These are phyloP conservation scores for Pollenia labialis DNA, from an alignment of 2,888 invertebrate species.

Conservation along the genomic window DNA sequence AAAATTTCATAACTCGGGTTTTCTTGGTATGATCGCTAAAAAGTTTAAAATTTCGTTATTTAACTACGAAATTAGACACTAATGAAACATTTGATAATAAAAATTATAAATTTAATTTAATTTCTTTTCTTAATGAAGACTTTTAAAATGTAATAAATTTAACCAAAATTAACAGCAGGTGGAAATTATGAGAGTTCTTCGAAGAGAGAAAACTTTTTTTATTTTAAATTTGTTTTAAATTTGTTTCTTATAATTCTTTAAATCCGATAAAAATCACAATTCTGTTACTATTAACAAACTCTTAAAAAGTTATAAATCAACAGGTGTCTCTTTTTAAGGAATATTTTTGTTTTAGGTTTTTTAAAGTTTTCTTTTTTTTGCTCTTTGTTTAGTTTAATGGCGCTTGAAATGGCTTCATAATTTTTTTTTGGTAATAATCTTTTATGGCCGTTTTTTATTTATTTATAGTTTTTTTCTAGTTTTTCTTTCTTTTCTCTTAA, in stretches of 20 bases:
- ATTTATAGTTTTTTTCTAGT: slow-evolving; percentile 33
- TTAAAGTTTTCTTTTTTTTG: neutral
- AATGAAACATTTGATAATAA: neutral
- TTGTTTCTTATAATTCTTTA: slow-evolving; percentile 40
- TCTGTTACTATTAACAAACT: slow-evolving; percentile 54
- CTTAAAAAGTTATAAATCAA: slow-evolving; percentile 64
- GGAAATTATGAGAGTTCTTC: neutral
- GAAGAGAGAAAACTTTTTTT: slow-evolving; percentile 8
- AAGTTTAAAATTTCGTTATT: too few species aligned
- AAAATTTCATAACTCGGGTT: too few species aligned
- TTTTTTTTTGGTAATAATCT: slow-evolving; percentile 24
- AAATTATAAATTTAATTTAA: neutral
- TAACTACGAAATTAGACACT: neutral
- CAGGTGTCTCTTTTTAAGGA: slow-evolving; percentile 46
- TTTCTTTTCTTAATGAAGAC: slow-evolving; percentile 24
- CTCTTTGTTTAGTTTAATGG: slow-evolving; percentile 1
- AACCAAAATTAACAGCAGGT: slow-evolving; percentile 42
- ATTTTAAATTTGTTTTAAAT: slow-evolving; percentile 29
- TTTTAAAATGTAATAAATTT: slow-evolving; percentile 42
- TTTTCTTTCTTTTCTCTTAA: slow-evolving; percentile 21
- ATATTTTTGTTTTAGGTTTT: neutral
- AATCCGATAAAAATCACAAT: slow-evolving; percentile 57
- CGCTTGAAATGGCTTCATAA: slow-evolving; percentile 5
- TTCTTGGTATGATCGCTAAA: too few species aligned
- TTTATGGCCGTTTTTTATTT: slow-evolving; percentile 39